Percentiles rank a stretch among this genome's conserved stretches.
phyloP scores from a whole-genome alignment of 2,888 invertebrate species.

The Ectobius pallidus region DNA sequence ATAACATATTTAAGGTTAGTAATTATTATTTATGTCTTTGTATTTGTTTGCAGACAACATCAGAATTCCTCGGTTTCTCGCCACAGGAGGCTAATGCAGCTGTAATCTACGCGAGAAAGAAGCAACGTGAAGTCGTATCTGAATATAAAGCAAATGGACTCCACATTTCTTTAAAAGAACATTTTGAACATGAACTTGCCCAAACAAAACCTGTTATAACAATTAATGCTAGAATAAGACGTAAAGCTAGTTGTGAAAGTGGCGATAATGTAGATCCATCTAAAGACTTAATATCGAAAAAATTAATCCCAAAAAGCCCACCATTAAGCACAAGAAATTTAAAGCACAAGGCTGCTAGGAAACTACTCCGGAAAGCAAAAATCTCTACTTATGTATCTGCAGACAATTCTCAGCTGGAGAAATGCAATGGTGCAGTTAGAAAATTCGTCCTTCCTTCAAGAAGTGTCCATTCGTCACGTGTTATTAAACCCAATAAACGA shows the following conservation, averaged over 20 bases:
- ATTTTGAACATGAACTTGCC: constrained; percentile 35
- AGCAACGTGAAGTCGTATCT: constrained; percentile 40
- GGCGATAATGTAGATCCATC: constrained; percentile 9
- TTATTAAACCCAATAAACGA: constrained; percentile 87
- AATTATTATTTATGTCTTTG: not conserved
- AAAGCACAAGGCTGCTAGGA: constrained; percentile 49
- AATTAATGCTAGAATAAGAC: not conserved
- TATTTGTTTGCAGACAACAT: constrained; percentile 50
- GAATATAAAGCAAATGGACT: constrained; percentile 41
- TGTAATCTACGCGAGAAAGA: constrained; percentile 38
- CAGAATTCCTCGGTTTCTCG: constrained; percentile 55
- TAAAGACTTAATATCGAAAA: not conserved
- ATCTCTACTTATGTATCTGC: constrained; percentile 47
- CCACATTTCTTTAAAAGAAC: constrained; percentile 5
- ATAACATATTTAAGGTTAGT: not conserved
- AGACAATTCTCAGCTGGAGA: constrained; percentile 50
- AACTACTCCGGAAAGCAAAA: constrained; percentile 52
- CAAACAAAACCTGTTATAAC: not conserved
- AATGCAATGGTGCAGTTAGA: constrained; percentile 41
- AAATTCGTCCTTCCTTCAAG: constrained; percentile 80
- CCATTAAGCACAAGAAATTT: constrained; percentile 5
- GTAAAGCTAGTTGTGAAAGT: not conserved
- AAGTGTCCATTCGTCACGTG: constrained; percentile 84
- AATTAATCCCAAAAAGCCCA: constrained; percentile 6
- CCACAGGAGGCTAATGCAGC: constrained; percentile 43